Evolutionary conservation across 2,888 invertebrate species (phyloP), one percentile per base, ranked within the genome.

Genomic region (Colletes collaris): DNA sequence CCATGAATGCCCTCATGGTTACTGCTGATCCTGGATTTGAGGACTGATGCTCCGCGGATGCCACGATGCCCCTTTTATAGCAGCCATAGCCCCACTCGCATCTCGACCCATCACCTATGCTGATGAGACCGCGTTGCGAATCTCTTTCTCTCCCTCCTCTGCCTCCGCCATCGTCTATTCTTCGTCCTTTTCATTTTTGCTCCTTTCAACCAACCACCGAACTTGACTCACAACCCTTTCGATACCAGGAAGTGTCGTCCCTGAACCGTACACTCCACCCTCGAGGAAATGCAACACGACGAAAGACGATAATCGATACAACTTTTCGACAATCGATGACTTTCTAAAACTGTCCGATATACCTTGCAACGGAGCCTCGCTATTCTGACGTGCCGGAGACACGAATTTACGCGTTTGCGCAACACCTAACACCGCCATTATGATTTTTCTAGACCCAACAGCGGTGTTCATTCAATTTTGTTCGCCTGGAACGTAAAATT

Each of bases 1-100:
- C 93, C 92, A 93, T 89, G 91, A 93, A 93, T 92, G 92, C 93
- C 92, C 93, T 93, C 93, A 93, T 93, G 92, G 90, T 92, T 86
- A 87, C 85, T 87, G 91, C 90, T 90, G 91, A 91, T 91, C 89
- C 91, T 92, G 91, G 90, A 91, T 93, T 92, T 92, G 92, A 92
- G 92, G 92, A 93, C 93, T 93, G 93, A 93, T 93, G 93, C 92
- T 92, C 88, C 85, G 86, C 89, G 88, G 89, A 91, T 91, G 92
- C 90, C 89, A 89, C 87, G 91, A 82, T 87, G 87, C 88, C 91
- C 86, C 91, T 92, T 93, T 92, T 93, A 92, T 93, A 92, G 92
- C 87, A 77, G 83, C 78, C 66, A 77, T 84, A 84, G 86, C 90
- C 91, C 91, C 90, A 90, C 90, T 91, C 90, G 86, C 75, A 85